Evolutionary conservation across 1,140 invertebrate genomes (phyloP), one percentile per base, ranked within the genome.

Genomic region (Coenobita brevimanus): DNA sequence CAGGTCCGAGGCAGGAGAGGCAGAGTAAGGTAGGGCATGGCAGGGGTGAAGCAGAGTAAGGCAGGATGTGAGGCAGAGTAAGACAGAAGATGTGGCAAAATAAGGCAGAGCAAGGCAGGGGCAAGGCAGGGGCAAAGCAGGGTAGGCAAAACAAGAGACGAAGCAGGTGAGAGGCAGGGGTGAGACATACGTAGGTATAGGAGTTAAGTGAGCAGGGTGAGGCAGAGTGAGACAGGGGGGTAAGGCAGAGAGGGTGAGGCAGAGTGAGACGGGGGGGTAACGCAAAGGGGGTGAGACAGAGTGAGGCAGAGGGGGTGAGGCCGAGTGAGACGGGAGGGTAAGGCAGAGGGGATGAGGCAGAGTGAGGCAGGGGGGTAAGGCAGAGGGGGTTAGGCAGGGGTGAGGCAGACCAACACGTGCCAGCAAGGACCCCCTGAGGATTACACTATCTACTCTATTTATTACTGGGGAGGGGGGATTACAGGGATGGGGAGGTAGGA

Each of bases 371-470:
- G 30, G 0, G 50, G 30, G 43, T 38, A 21, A 67, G 38, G 57
- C 41, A 24, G 46, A n/a, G 46, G 30, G 64, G 3, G 30, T 21
- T 0, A 24, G 62, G 17, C 6, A 33, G 17, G 50, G 43, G 62
- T 33, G 10, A 21, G 54, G 38, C n/a, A 38, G 50, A 57, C 81
- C 2, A 10, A 64, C 75, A 33, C 83, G 75, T 78, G 60, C 57
- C 57, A 24, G 21, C 33, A 60, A 62, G 75, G 38, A 62, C 33
- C 21, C 41, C 24, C 43, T 6, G 24, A 3, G 82, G 82, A 75
- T 84, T 75, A 84, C 57, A 50, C 43, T 57, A 41, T 43, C 43
- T n/a, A 33, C 71, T 75, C 82, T 84, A 75, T 84, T 84, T 84
- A 84, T 84, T 84, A 84, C 43, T 43, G 38, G 2, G 24, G 67